Conservation (phyloP, 2,113 vertebrate genomes). For the Trematocara macrostoma region DNA sequence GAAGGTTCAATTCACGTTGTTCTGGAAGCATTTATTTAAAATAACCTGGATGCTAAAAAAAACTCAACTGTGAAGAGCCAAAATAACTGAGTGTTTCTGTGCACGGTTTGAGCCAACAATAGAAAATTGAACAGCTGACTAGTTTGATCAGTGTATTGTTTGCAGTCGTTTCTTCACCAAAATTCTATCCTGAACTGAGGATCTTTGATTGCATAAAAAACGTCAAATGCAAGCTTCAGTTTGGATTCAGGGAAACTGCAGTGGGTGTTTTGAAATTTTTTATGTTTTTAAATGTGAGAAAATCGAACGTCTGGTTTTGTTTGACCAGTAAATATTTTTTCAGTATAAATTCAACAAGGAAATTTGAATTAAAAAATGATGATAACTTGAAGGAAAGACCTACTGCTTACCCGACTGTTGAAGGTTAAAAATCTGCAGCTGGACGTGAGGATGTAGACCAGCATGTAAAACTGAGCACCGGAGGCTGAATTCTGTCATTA, state of each 20-base stretch:
- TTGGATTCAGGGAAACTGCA: background rate
- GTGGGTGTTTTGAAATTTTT: background rate
- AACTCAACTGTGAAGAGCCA: background rate
- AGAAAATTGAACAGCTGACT: background rate
- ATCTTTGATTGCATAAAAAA: background rate
- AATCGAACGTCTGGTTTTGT: background rate
- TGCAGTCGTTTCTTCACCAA: background rate
- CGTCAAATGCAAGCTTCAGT: background rate
- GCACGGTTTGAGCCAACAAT: background rate
- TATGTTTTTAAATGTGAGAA: background rate
- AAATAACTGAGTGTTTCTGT: background rate
- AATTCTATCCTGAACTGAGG: background rate
- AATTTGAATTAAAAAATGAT: background rate
- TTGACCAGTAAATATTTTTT: background rate
- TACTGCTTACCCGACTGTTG: background rate
- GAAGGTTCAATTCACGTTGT: background rate
- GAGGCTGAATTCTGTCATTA: background rate
- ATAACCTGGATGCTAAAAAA: background rate
- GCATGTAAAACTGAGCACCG: background rate
- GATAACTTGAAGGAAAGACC: too few relatives aligned
- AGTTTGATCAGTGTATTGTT: background rate
- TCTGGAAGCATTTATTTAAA: background rate
- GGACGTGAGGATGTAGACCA: background rate
- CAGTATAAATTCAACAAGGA: background rate
- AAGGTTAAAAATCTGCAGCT: background rate